phyloP scores from a whole-genome alignment of 2,888 invertebrate species.

The Eulithis testata region DNA sequence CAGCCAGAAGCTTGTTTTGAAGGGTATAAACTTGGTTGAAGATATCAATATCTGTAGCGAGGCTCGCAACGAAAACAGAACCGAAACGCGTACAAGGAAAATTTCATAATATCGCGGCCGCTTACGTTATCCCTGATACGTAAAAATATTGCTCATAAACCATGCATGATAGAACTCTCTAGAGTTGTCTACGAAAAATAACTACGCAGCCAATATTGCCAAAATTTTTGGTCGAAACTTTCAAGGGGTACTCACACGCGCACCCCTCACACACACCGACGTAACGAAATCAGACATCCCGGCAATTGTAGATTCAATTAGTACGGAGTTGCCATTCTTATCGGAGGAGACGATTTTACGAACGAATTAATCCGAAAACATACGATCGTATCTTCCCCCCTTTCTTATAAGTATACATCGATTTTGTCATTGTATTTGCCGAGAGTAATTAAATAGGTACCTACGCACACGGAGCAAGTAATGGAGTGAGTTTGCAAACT shows the following conservation, averaged over 20 bases:
- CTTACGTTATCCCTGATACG: conserved; percentile 22
- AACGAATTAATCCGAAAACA: conserved; percentile 85
- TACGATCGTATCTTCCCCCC: conserved; percentile 80
- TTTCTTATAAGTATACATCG: conserved; percentile 66
- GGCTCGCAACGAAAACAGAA: conserved; percentile 4
- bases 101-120: conserved; percentile 12
- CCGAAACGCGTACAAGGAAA: conserved; percentile 8
- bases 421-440: conserved; percentile 74
- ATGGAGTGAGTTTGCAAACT: conserved; percentile 40
- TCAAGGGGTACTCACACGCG: conserved; percentile 51
- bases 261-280: conserved; percentile 61
- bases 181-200: conserved; percentile 41
- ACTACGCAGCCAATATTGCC: conserved; percentile 50
- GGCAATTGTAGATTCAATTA: conserved; percentile 84
- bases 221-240: conserved; percentile 51
- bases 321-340: conserved; percentile 84
- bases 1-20: conserved; percentile 29
- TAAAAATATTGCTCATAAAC: conserved; percentile 32
- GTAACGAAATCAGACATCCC: conserved; percentile 82
- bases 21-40: conserved; percentile 28
- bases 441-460: conserved; percentile 79
- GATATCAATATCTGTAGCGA: conserved; percentile 26
- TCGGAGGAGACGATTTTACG: conserved; percentile 83
- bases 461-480: conserved; percentile 59
- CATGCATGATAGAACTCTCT: conserved; percentile 39